These are phyloP conservation scores for Hemichromis elongatus DNA, from an alignment of 2,113 vertebrate genomes.

Conservation along the genomic window DNA sequence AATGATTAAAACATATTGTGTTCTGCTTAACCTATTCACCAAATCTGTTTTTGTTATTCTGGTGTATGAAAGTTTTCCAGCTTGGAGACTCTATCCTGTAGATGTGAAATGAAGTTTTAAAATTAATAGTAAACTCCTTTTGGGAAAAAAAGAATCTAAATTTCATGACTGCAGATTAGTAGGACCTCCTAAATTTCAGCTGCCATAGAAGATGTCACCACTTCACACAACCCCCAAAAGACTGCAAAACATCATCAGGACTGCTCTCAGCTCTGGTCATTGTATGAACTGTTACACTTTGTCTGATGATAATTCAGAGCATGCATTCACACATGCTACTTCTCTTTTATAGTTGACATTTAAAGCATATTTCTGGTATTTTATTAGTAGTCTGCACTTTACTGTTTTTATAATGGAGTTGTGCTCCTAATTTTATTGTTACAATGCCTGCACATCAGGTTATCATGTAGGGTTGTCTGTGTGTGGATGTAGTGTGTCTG, in stretches of 20 bases:
- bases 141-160: accelerated
- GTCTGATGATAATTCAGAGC: background rate
- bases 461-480: background rate
- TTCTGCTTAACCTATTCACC: background rate
- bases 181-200: background rate
- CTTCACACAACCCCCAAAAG: background rate
- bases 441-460: background rate
- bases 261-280: background rate
- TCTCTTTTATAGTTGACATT: background rate
- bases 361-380: background rate
- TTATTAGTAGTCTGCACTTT: background rate
- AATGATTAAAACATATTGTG: background rate
- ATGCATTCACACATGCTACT: background rate
- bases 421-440: background rate
- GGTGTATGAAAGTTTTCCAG: background rate
- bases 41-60: background rate
- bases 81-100: background rate
- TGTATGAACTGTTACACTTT: background rate
- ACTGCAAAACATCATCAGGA: background rate
- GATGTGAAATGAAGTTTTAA: background rate
- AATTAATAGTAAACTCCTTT: background rate
- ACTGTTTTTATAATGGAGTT: background rate
- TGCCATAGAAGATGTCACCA: background rate
- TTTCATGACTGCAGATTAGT: background rate
- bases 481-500: background rate